These are phyloP conservation scores for Philereme vetulata DNA, from an alignment of 2,888 invertebrate genomes.

Conservation along the genomic window DNA sequence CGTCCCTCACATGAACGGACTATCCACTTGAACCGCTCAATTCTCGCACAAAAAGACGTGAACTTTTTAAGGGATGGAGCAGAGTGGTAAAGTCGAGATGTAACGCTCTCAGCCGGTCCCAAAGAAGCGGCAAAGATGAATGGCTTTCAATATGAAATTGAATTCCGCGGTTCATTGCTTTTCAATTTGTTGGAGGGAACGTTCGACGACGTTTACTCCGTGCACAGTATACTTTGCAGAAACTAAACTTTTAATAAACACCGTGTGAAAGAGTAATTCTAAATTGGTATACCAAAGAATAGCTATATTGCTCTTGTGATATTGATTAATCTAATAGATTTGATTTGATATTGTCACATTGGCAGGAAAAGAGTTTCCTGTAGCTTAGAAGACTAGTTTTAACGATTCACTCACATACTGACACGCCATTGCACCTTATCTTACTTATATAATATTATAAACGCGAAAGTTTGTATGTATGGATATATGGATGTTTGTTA, in stretches of 20 bases:
- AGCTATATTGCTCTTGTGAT: too few relatives aligned
- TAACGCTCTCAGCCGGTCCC: slow-evolving; percentile 77
- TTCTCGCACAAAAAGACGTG: slow-evolving; percentile 55
- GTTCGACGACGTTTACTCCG: slow-evolving; percentile 70
- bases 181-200: slow-evolving; percentile 83
- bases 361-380: too few relatives aligned
- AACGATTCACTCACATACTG: too few relatives aligned
- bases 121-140: slow-evolving; percentile 83
- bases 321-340: too few relatives aligned
- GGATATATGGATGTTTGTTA: too few relatives aligned
- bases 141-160: slow-evolving; percentile 87
- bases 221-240: slow-evolving; percentile 16
- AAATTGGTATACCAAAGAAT: too few relatives aligned
- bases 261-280: background rate
- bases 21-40: slow-evolving; percentile 38
- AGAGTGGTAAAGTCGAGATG: slow-evolving; percentile 76
- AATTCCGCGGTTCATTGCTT: slow-evolving; percentile 88
- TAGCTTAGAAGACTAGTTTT: too few relatives aligned
- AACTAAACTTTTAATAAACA: background rate
- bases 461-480: too few relatives aligned
- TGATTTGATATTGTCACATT: too few relatives aligned
- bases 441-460: too few relatives aligned
- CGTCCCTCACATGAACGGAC: slow-evolving; percentile 13
- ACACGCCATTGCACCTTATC: too few relatives aligned
- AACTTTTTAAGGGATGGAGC: slow-evolving; percentile 71